Evolutionary conservation across 2,797 vertebrate species (phyloP).

Genomic region (Mus spretus): DNA sequence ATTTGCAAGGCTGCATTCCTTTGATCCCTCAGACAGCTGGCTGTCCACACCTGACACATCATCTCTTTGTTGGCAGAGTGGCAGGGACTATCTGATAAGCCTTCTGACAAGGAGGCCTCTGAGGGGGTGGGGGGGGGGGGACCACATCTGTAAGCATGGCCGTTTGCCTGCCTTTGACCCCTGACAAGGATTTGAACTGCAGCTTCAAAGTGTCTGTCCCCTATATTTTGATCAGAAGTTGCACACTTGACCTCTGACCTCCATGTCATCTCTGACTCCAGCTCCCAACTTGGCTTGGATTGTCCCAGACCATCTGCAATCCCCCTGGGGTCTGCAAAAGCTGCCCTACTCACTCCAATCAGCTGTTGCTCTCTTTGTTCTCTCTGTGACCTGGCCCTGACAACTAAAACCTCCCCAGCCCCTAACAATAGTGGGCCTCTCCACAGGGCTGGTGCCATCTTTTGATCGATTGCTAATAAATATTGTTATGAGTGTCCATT

Average conservation of each 20-base stretch:
- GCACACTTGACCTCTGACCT: slow-evolving; percentile 72
- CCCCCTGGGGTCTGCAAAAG: neutral
- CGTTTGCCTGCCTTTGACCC: slow-evolving; percentile 69
- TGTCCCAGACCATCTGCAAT: slow-evolving; percentile 48
- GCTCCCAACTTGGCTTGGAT: slow-evolving; percentile 66
- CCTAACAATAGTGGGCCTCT: neutral
- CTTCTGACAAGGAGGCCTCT: neutral
- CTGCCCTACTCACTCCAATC: slow-evolving; percentile 22
- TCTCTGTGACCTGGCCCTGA: no score
- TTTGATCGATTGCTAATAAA: slow-evolving; percentile 67
- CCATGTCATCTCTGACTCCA: slow-evolving; percentile 23
- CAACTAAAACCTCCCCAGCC: neutral
- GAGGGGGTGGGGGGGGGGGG: neutral
- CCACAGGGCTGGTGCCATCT: neutral
- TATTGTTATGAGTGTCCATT: neutral
- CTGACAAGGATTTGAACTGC: slow-evolving; percentile 59
- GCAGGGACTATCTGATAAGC: neutral
- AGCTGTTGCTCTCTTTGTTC: slow-evolving; percentile 69
- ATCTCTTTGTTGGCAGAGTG: neutral
- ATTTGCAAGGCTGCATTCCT: neutral
- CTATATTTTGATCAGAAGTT: slow-evolving; percentile 64
- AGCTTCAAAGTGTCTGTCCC: slow-evolving; percentile 59
- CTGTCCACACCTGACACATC: slow-evolving; percentile 11
- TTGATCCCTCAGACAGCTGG: slow-evolving; percentile 26
- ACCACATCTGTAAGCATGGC: neutral